These are phyloP conservation scores for Physeter macrocephalus DNA, from an alignment of 2,113 vertebrate species.

Conservation along the genomic window DNA sequence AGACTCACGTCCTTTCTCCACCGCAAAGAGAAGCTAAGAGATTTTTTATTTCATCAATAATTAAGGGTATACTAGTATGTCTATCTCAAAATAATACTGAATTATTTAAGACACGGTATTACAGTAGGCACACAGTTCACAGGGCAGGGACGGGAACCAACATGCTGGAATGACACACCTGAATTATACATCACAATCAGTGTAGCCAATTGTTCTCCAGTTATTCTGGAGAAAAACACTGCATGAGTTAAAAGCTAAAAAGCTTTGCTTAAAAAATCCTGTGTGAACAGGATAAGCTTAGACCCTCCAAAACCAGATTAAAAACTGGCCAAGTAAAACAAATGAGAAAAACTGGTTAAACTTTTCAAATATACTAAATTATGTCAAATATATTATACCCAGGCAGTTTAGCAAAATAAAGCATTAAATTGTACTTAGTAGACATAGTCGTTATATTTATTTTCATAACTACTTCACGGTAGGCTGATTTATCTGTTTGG, in stretches of 20 bases:
- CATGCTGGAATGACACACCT: not conserved
- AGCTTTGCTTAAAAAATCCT: not conserved
- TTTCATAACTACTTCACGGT: not conserved
- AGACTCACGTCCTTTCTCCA: not conserved
- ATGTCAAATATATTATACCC: not conserved
- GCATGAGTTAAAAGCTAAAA: not conserved
- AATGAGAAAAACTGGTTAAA: not conserved
- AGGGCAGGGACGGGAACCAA: not conserved
- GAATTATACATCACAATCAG: not conserved
- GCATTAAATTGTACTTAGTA: not conserved
- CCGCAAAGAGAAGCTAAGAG: not conserved
- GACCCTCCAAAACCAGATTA: not conserved
- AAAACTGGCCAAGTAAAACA: not conserved
- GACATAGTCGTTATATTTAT: not conserved
- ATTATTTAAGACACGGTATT: not conserved
- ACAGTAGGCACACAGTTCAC: not conserved
- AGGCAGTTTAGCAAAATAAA: not conserved
- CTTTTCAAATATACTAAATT: not conserved
- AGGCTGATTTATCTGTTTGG: not conserved
- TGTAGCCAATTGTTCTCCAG: not conserved
- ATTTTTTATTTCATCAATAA: constrained; percentile 57
- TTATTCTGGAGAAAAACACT: not conserved
- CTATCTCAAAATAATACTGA: constrained; percentile 27
- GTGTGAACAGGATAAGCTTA: not conserved
- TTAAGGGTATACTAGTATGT: constrained; percentile 19